These are phyloP conservation scores for Zosterops japonicus DNA, from an alignment of 2,113 vertebrate genomes.

Conservation along the genomic window DNA sequence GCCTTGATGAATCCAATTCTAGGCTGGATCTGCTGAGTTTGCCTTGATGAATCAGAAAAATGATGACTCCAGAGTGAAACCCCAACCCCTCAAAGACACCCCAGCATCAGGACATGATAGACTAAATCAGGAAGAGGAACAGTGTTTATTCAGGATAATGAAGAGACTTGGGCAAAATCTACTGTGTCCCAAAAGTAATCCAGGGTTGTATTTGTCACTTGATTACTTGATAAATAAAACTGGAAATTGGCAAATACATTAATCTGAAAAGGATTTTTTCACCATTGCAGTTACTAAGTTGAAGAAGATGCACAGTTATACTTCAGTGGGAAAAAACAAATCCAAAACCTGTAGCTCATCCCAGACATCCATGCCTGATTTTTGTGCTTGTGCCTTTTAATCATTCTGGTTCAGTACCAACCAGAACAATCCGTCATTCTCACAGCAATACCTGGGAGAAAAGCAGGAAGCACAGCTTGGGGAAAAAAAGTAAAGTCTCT, in stretches of 20 bases:
- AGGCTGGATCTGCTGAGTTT: not conserved
- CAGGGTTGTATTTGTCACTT: not conserved
- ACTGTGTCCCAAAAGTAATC: not conserved
- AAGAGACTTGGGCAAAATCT: not conserved
- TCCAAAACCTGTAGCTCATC: not conserved
- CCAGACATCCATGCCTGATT: not conserved
- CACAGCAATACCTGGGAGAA: not conserved
- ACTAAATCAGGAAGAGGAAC: not conserved
- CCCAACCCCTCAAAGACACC: not conserved
- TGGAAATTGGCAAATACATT: not conserved
- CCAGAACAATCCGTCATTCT: not conserved
- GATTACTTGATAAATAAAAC: not conserved
- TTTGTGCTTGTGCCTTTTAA: not conserved
- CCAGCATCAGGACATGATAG: not conserved
- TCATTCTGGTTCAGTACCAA: not conserved
- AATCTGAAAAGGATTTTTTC: not conserved
- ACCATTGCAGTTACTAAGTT: not conserved
- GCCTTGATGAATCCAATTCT: not conserved
- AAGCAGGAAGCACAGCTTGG: not conserved
- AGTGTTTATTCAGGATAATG: not conserved
- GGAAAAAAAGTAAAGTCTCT: not conserved
- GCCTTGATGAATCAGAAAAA: not conserved
- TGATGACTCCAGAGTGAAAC: not conserved
- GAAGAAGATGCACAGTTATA: not conserved
- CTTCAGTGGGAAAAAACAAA: not conserved